Evolutionary conservation across 2,113 vertebrate species (phyloP).

Genomic region (Stigmatopora nigra): DNA sequence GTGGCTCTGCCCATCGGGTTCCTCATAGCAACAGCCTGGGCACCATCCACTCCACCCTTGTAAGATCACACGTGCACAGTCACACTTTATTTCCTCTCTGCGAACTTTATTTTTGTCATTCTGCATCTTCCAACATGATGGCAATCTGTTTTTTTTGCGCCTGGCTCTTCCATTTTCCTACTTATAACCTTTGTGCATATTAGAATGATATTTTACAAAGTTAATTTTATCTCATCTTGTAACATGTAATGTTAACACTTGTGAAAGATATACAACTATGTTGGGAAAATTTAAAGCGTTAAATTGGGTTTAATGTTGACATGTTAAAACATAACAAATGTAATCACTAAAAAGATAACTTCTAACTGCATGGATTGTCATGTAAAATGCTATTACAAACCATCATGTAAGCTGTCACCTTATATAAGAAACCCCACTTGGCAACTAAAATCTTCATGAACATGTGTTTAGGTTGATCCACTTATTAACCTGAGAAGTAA

Average conservation of each 20-base stretch:
- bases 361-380: not conserved
- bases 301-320: no score
- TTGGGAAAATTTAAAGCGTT: not conserved
- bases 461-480: constrained; percentile 71
- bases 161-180: constrained; percentile 41
- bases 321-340: no score
- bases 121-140: constrained; percentile 32
- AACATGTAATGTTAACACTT: not conserved
- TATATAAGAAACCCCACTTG: not conserved
- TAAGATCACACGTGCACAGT: constrained; percentile 61
- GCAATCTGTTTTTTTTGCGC: constrained; percentile 48
- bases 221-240: not conserved
- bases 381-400: not conserved
- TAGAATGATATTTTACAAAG: not conserved
- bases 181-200: constrained; percentile 24
- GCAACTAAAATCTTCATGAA: not conserved
- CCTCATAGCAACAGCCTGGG: constrained; percentile 73
- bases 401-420: not conserved
- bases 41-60: constrained; percentile 73
- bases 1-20: constrained; percentile 71
- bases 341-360: not conserved
- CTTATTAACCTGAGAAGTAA: constrained; percentile 80
- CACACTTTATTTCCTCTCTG: not conserved
- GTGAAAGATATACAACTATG: not conserved
- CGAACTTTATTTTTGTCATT: not conserved